phyloP scores from a whole-genome alignment of 2,888 invertebrate genomes.

The Electrophaes corylata region DNA sequence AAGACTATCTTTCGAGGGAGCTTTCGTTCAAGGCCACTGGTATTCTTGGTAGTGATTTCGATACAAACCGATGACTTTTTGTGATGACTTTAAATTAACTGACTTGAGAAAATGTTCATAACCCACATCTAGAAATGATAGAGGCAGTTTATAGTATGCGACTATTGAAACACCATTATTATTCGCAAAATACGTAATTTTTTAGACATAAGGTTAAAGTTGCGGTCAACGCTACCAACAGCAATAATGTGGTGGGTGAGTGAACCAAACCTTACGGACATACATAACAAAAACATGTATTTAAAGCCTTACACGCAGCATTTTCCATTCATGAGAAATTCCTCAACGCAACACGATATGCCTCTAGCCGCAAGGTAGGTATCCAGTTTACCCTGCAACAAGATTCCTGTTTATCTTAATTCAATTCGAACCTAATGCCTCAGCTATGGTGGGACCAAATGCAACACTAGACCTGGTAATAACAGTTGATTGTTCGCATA shows the following conservation, averaged over 20 bases:
- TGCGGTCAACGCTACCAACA: neutral
- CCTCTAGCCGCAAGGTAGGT: neutral
- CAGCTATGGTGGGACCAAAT: slow-evolving; percentile 15
- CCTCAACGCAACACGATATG: slow-evolving; percentile 5
- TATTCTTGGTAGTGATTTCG: neutral
- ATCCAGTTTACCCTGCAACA: slow-evolving; percentile 16
- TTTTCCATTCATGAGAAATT: slow-evolving; percentile 20
- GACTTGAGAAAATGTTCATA: neutral
- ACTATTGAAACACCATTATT: neutral
- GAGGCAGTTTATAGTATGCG: too few relatives aligned
- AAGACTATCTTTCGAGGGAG: slow-evolving; percentile 7
- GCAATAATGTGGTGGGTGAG: neutral
- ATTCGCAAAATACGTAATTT: neutral
- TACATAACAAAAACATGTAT: neutral
- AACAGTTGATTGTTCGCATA: slow-evolving; percentile 18
- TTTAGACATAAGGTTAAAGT: neutral
- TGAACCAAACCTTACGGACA: neutral
- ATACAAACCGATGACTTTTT: too few relatives aligned
- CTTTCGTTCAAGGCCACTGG: slow-evolving; percentile 14
- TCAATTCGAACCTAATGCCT: slow-evolving; percentile 20
- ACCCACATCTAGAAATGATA: too few relatives aligned
- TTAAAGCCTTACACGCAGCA: neutral
- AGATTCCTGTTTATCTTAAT: slow-evolving; percentile 27
- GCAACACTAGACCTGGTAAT: slow-evolving; percentile 24
- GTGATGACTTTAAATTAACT: too few relatives aligned